Conservation (phyloP, 2,888 invertebrate species). For the Nephrocerus scutellatus region DNA sequence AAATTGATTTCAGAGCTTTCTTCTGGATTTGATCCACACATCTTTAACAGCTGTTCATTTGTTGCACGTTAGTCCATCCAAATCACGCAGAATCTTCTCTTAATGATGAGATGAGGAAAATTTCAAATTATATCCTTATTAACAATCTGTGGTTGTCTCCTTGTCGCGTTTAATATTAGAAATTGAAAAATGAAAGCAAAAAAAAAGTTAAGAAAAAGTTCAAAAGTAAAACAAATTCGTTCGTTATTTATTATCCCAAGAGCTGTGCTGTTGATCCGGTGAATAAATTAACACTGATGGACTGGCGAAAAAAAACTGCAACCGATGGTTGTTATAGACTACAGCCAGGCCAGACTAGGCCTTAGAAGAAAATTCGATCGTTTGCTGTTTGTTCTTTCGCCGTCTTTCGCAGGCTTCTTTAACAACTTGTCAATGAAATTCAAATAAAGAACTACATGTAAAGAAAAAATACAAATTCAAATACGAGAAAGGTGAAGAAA, state of each 20-base stretch:
- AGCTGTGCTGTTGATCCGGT: constrained; percentile 44
- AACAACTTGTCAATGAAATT: constrained; percentile 15
- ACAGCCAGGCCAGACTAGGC: constrained; percentile 12
- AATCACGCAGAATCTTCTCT: constrained; percentile 2
- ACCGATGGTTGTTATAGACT: constrained; percentile 21
- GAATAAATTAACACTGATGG: constrained; percentile 49
- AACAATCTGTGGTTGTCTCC: too few species aligned
- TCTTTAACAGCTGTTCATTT: too few species aligned
- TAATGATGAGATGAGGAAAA: too few species aligned
- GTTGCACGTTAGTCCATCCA: not conserved
- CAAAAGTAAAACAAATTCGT: not conserved
- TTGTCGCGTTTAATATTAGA: too few species aligned
- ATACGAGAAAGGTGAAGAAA: too few species aligned
- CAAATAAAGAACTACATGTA: constrained; percentile 12
- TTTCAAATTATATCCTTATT: too few species aligned
- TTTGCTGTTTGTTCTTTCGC: too few species aligned
- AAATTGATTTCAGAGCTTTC: too few species aligned
- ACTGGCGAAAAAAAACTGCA: constrained; percentile 30
- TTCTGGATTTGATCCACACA: too few species aligned
- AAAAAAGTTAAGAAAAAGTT: constrained; percentile 2
- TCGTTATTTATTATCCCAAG: constrained; percentile 16
- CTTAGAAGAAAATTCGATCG: too few species aligned
- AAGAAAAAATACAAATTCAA: constrained; percentile 17
- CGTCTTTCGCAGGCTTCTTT: constrained; percentile 1
- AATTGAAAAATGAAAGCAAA: constrained; percentile 2